Evolutionary conservation across 1,140 invertebrate genomes (phyloP).

Genomic region (Drosophila orosa): DNA sequence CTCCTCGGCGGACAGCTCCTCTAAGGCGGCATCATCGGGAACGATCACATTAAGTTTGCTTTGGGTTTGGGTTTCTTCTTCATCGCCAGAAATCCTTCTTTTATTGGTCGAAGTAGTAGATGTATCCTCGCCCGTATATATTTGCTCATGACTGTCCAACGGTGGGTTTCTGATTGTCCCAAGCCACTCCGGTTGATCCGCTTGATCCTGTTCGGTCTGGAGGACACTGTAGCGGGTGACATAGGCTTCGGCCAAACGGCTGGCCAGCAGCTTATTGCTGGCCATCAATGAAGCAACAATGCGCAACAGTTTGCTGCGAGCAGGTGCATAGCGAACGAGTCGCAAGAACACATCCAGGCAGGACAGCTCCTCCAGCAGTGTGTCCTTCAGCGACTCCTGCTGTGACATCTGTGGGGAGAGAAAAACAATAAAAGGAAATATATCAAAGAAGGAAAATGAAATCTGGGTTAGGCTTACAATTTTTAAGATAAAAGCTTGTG

Average conservation of each 20-base stretch:
- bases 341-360: conserved; percentile 90
- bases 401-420: conserved; percentile 87
- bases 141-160: conserved; percentile 2
- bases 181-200: background rate
- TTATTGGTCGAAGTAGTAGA: no score
- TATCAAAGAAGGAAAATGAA: background rate
- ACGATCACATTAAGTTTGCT: conserved; percentile 6
- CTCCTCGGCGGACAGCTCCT: conserved; percentile 20
- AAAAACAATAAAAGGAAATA: background rate
- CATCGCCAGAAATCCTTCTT: background rate
- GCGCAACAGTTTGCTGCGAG: conserved; percentile 88
- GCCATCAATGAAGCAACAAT: conserved; percentile 87
- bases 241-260: conserved; percentile 60
- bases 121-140: conserved; percentile 4
- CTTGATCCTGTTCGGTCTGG: background rate
- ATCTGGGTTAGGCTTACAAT: background rate
- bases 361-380: conserved; percentile 88
- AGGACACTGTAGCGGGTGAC: conserved; percentile 21
- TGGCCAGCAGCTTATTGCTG: conserved; percentile 62
- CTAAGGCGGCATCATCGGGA: background rate
- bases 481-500: no score
- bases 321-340: conserved; percentile 89
- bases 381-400: conserved; percentile 86
- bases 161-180: no score
- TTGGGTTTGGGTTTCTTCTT: no score